phyloP scores from a whole-genome alignment of 2,113 vertebrate species.

The Alligator mississippiensis region DNA sequence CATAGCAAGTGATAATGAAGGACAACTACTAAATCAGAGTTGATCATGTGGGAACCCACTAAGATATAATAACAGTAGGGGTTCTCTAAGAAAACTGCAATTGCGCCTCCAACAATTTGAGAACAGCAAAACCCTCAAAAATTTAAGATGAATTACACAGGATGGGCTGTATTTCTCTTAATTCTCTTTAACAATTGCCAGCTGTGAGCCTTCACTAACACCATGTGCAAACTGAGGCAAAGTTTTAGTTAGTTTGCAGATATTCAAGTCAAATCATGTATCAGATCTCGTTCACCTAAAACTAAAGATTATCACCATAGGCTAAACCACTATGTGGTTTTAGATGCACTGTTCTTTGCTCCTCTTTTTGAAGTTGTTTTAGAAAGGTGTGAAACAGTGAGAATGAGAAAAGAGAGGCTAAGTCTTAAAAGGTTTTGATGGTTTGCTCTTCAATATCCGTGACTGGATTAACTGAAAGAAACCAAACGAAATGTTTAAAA shows the following conservation, averaged over 20 bases:
- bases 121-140: slow-evolving; percentile 17
- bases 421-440: slow-evolving; percentile 45
- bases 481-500: slow-evolving; percentile 53
- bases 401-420: slow-evolving; percentile 35
- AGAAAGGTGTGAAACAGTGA: slow-evolving; percentile 31
- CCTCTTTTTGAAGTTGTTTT: slow-evolving; percentile 40
- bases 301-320: slow-evolving; percentile 24
- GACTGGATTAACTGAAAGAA: slow-evolving; percentile 57
- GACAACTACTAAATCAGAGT: slow-evolving; percentile 1
- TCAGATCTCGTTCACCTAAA: slow-evolving; percentile 45
- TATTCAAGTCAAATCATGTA: slow-evolving; percentile 22
- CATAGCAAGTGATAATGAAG: neutral
- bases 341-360: slow-evolving; percentile 23
- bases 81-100: slow-evolving; percentile 1
- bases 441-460: slow-evolving; percentile 33
- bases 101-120: neutral
- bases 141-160: neutral
- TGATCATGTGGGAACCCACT: neutral
- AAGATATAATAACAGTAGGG: slow-evolving; percentile 17
- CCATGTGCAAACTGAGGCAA: neutral
- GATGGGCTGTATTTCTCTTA: neutral
- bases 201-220: neutral
- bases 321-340: slow-evolving; percentile 31
- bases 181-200: slow-evolving; percentile 13
- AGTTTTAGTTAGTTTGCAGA: slow-evolving; percentile 25